These are phyloP conservation scores for Chaetorhynchus papuensis DNA, from an alignment of 2,113 vertebrate genomes.

Conservation along the genomic window DNA sequence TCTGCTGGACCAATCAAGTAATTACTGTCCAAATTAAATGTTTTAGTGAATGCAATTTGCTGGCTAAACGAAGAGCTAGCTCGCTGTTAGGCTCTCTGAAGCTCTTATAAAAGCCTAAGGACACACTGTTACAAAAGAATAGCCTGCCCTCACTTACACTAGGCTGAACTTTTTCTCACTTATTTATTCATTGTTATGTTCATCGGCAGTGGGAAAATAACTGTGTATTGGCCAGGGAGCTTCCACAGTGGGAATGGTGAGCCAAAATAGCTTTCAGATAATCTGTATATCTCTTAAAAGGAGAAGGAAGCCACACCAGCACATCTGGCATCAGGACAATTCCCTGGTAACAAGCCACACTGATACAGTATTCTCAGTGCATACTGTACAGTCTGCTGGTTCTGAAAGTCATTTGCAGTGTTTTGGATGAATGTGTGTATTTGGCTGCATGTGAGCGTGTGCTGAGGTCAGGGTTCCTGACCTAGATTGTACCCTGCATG, in stretches of 20 bases:
- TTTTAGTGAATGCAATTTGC: background rate
- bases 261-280: background rate
- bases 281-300: background rate
- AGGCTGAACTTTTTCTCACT: background rate
- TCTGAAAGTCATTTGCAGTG: background rate
- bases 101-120: background rate
- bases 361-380: background rate
- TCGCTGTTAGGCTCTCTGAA: background rate
- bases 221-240: background rate
- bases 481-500: background rate
- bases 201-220: background rate
- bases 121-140: background rate
- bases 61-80: background rate
- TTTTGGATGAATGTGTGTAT: background rate
- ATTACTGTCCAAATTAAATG: conserved; percentile 33
- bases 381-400: background rate
- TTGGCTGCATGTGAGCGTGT: background rate
- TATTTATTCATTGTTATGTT: conserved; percentile 12
- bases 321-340: background rate
- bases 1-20: conserved; percentile 2
- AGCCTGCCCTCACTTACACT: background rate
- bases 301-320: background rate
- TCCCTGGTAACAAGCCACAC: background rate
- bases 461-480: conserved; percentile 23
- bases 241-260: background rate